phyloP scores from a whole-genome alignment of 2,797 vertebrate species.

The Onychomys leucogaster region DNA sequence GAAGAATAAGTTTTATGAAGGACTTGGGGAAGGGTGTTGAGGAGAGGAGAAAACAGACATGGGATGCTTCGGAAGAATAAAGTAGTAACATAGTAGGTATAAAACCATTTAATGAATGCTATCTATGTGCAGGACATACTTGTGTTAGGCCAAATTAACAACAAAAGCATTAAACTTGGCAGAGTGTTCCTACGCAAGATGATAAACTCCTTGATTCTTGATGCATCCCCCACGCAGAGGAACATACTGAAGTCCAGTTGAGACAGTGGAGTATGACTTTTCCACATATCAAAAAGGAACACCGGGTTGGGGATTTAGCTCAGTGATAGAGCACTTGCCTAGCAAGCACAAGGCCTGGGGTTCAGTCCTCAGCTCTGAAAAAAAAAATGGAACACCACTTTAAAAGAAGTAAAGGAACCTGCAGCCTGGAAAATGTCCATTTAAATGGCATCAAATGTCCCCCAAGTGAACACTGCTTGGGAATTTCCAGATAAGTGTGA shows the following conservation, averaged over 20 bases:
- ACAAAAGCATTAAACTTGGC: not conserved
- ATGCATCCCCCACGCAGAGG: not conserved
- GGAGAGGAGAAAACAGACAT: constrained; percentile 1
- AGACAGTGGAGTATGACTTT: not conserved
- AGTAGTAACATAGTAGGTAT: not conserved
- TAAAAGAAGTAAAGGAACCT: not conserved
- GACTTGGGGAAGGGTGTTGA: not conserved
- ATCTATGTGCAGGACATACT: not conserved
- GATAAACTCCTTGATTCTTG: not conserved
- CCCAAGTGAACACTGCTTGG: not conserved
- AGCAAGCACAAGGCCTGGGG: no score
- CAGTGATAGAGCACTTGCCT: no score
- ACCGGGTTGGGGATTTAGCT: no score
- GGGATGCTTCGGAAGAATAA: not conserved
- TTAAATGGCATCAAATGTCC: not conserved
- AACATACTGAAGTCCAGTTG: not conserved
- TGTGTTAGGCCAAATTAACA: not conserved
- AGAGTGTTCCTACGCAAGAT: not conserved
- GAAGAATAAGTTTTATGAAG: constrained; percentile 22
- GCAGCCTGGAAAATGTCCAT: not conserved
- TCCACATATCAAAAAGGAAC: not conserved
- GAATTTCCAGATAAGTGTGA: not conserved
- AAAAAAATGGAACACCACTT: not conserved
- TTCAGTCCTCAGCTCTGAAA: no score
- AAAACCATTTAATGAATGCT: not conserved